Conservation (phyloP, 1,140 invertebrate genomes). For the Drosophila orosa region DNA sequence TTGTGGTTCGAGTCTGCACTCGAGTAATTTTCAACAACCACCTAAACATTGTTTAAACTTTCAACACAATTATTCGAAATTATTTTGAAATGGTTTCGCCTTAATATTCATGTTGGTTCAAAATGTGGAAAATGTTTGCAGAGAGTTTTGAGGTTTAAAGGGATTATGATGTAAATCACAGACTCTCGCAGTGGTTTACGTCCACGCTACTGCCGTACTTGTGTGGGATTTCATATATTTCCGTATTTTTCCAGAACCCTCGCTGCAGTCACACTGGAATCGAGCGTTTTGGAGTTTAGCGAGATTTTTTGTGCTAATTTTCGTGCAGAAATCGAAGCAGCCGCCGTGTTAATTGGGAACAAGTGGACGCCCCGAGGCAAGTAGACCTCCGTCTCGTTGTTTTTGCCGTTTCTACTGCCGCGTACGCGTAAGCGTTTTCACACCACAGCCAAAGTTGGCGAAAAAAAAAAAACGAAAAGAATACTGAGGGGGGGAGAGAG, state of each 20-base stretch:
- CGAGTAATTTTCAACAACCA: not conserved
- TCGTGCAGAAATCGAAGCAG: conserved; percentile 47
- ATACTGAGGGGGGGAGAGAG: conserved; percentile 56
- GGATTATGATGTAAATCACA: not conserved
- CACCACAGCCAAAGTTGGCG: conserved; percentile 9
- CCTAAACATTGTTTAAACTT: not conserved
- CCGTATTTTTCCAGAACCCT: conserved; percentile 14
- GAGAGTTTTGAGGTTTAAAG: not conserved
- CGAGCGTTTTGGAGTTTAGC: conserved; percentile 33
- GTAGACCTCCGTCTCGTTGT: conserved; percentile 37
- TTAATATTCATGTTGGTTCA: not conserved
- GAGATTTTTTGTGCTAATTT: conserved; percentile 37
- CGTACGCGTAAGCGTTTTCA: not conserved
- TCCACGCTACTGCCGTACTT: not conserved
- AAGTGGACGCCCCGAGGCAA: conserved; percentile 68
- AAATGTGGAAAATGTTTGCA: not conserved
- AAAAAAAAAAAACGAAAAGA: conserved; percentile 2
- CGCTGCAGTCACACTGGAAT: conserved; percentile 23
- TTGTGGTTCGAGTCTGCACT: conserved; percentile 1
- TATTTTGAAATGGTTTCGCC: not conserved
- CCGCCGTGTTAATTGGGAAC: conserved; percentile 55
- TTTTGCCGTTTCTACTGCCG: not conserved
- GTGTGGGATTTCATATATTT: not conserved
- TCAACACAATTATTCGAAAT: not conserved
- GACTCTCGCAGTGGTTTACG: not conserved